A percentile compares a stretch with the other conserved stretches of the same genome.
Conservation (phyloP, 2,888 invertebrate genomes). For the Cosmopolites sordidus region DNA sequence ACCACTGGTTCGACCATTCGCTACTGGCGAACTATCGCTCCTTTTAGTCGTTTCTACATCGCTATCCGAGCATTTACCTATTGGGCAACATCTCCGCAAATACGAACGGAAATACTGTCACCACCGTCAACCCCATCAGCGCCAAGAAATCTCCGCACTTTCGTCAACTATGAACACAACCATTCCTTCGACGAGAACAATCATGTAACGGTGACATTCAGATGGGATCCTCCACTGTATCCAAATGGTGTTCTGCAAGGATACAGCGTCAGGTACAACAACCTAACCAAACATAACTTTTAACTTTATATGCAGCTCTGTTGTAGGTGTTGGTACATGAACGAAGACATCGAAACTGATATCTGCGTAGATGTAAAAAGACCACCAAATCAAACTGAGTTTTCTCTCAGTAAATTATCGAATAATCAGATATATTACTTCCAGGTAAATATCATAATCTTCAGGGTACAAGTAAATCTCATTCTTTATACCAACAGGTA, state of each 20-base stretch:
- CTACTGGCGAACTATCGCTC: constrained; percentile 55
- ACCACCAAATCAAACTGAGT: constrained; percentile 54
- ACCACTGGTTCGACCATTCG: constrained; percentile 54
- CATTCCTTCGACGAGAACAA: constrained; percentile 29
- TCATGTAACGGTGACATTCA: constrained; percentile 53
- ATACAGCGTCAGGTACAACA: constrained; percentile 60
- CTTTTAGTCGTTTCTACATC: constrained; percentile 69
- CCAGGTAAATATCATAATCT: constrained; percentile 48
- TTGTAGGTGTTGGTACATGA: constrained; percentile 58
- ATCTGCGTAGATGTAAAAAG: constrained; percentile 54
- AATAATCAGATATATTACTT: constrained; percentile 65
- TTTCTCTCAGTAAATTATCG: constrained; percentile 54
- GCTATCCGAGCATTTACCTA: constrained; percentile 77
- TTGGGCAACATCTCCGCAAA: constrained; percentile 73
- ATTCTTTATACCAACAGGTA: constrained; percentile 54
- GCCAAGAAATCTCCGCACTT: constrained; percentile 70
- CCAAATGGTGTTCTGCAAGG: constrained; percentile 72
- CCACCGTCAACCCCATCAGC: constrained; percentile 77
- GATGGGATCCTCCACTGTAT: constrained; percentile 75
- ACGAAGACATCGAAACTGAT: constrained; percentile 47
- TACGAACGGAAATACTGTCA: constrained; percentile 61
- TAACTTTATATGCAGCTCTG: too few relatives aligned
- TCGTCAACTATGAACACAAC: constrained; percentile 56
- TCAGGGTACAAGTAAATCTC: not conserved
- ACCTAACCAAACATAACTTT: too few relatives aligned